Base-by-base conservation (phyloP, 2,113 vertebrate genomes). In the Oreotrochilus melanogaster region DNA sequence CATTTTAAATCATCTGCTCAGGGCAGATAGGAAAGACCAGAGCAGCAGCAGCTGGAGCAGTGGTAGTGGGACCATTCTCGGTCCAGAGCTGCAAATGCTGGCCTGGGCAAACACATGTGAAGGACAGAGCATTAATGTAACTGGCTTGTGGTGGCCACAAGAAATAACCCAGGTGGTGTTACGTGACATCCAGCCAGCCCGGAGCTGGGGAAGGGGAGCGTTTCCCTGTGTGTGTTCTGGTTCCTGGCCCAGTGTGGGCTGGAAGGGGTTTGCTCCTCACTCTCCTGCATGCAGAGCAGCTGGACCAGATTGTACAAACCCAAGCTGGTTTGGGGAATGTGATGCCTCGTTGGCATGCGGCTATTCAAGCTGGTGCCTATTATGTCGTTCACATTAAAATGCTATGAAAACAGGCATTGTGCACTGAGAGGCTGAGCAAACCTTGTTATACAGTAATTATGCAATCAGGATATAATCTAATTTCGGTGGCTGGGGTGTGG, bases 321-420 rank as follows among this genome's bases (percentile, higher is more conserved):
- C 51, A 91, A 28, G 96, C 96, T 92, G 31, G 96, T 89, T 88
- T 72, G 92, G 92, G 97, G 96, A 96, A 94, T 37, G 91, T n/a
- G 47, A 80, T 88, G 96, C 83, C 93, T 97, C 45, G 39, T 53
- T 95, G 72, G 93, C 96, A 94, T 76, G 96, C 8, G 24, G 96
- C 93, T 95, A 90, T 94, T 93, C 96, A 98, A 98, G 97, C 97
- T 98, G 97, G 91, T 93, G 91, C 96, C 96, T 93, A 96, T 98
- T 97, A 96, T 97, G 97, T 81, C 30, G 75, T 88, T 95, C 62
- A 28, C 92, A 95, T 97, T 97, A 96, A 97, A 97, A 94, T 61
- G 94, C 96, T 90, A 91, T 95, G 92, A 95, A 97, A 97, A 95
- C 97, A 97, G 92, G 96, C 96, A 56, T 83, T 91, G 86, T 95